phyloP scores from a whole-genome alignment of 2,113 vertebrate genomes.

The Oreochromis niloticus region DNA sequence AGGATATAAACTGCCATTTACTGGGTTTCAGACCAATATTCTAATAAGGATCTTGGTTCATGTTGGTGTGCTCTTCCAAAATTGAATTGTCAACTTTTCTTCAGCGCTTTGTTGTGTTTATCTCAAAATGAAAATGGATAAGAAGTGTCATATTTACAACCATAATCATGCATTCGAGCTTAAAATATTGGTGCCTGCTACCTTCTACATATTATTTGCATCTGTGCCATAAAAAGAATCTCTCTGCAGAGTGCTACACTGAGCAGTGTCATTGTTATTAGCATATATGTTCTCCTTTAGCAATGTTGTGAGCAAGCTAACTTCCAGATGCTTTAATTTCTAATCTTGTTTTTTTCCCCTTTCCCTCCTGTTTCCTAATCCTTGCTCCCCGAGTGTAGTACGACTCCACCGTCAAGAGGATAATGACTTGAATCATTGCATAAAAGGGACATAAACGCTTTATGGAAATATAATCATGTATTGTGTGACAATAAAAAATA shows the following conservation, averaged over 20 bases:
- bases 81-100: background rate
- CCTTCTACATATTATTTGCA: background rate
- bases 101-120: background rate
- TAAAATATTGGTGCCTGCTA: background rate
- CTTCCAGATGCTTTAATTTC: constrained; percentile 49
- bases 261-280: background rate
- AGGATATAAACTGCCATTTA: background rate
- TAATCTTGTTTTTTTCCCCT: constrained; percentile 21
- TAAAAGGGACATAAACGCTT: background rate
- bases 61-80: background rate
- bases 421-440: background rate
- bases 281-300: background rate
- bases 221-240: background rate
- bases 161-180: background rate
- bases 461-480: background rate
- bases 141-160: background rate
- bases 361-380: constrained; percentile 42
- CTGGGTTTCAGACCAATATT: background rate
- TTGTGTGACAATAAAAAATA: background rate
- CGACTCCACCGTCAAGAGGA: background rate
- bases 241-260: background rate
- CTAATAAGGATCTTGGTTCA: background rate
- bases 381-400: background rate
- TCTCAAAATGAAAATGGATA: background rate
- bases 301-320: background rate